phyloP scores from a whole-genome alignment of 2,113 vertebrate species.

The Perognathus longimembris region DNA sequence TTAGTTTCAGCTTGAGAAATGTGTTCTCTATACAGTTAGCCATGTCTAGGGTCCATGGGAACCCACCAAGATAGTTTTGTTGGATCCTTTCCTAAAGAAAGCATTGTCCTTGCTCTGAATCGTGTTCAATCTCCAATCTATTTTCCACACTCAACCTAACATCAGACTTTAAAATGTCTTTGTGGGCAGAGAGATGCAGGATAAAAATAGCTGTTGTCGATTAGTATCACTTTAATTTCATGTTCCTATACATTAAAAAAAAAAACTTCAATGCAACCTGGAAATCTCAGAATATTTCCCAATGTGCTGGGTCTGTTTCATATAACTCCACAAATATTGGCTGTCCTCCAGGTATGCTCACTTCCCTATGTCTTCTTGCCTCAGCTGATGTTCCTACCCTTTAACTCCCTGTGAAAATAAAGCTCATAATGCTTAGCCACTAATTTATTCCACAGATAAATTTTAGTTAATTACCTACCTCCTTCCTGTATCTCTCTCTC shows the following conservation, averaged over 20 bases:
- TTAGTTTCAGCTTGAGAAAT: not conserved
- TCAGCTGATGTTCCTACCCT: not conserved
- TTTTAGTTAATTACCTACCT: not conserved
- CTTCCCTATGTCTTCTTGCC: not conserved
- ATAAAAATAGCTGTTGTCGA: not conserved
- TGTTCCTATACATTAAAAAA: not conserved
- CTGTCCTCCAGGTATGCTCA: not conserved
- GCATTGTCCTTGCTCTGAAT: not conserved
- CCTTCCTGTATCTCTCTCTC: not conserved
- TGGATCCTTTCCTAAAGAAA: not conserved
- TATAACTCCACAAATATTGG: not conserved
- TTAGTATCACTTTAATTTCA: conserved; percentile 33
- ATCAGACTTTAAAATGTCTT: not conserved
- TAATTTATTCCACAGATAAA: not conserved
- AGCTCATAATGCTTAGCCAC: not conserved
- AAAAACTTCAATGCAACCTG: not conserved
- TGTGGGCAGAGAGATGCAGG: not conserved
- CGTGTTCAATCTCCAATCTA: not conserved
- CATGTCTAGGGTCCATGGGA: not conserved
- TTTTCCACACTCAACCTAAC: not conserved
- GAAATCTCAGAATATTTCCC: not conserved
- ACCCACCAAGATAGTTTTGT: not conserved
- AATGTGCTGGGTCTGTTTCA: not conserved
- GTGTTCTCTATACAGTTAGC: not conserved
- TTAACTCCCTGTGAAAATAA: not conserved